Evolutionary conservation across 2,113 vertebrate species (phyloP).

Genomic region (Syngnathus typhle): DNA sequence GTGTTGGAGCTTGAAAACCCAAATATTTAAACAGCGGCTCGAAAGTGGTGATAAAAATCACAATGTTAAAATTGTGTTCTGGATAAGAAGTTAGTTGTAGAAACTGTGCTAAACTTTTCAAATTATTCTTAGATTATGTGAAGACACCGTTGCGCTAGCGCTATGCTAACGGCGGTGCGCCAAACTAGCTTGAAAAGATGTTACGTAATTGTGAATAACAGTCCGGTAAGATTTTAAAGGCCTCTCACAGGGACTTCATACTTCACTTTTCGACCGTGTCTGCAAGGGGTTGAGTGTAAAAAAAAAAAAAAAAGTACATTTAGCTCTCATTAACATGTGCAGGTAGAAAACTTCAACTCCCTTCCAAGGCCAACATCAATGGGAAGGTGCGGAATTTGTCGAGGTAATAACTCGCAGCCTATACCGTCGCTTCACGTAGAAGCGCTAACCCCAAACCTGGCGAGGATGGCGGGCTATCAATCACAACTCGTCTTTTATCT

Average conservation of each 20-base stretch:
- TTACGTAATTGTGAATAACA: no score
- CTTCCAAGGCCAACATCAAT: slow-evolving; percentile 28
- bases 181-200: no score
- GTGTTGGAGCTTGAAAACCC: not conserved
- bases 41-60: not conserved
- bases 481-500: slow-evolving; percentile 61
- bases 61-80: no score
- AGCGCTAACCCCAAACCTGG: slow-evolving; percentile 48
- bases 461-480: slow-evolving; percentile 40
- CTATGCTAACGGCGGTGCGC: no score
- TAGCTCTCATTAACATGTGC: slow-evolving; percentile 14
- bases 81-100: no score
- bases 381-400: slow-evolving; percentile 65
- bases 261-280: not conserved
- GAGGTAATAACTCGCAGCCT: slow-evolving; percentile 46
- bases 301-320: slow-evolving; percentile 21
- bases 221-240: not conserved
- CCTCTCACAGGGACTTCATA: not conserved
- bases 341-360: slow-evolving; percentile 23
- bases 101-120: no score
- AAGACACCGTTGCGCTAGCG: no score
- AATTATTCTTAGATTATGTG: no score
- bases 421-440: slow-evolving; percentile 54
- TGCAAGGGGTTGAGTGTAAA: slow-evolving; percentile 4
- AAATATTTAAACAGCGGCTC: not conserved